phyloP scores from a whole-genome alignment of 1,140 invertebrate species.

The Aphaenogaster ashmeadi region DNA sequence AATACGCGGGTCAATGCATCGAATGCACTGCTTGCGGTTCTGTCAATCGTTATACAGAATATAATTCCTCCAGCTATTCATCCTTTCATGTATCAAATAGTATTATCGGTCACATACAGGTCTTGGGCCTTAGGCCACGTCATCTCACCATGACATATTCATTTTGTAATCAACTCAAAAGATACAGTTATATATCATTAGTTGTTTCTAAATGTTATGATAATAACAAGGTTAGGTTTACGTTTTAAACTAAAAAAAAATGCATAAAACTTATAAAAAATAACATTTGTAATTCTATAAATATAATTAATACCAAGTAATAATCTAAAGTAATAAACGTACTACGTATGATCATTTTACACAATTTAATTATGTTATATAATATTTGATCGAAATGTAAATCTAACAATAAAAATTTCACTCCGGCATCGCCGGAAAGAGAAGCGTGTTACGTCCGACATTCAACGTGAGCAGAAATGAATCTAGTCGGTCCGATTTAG shows the following conservation, averaged over 20 bases:
- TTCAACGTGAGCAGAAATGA: too few species aligned
- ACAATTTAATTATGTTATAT: too few species aligned
- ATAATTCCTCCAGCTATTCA: constrained; percentile 18
- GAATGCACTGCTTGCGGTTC: constrained; percentile 1
- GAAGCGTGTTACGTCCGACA: too few species aligned
- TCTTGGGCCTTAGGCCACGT: neutral
- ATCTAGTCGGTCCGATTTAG: too few species aligned
- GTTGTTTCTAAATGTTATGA: neutral
- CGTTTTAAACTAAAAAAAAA: neutral
- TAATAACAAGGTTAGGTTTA: neutral
- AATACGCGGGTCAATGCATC: neutral
- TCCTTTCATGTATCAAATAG: neutral
- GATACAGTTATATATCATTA: neutral
- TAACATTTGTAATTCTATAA: too few species aligned
- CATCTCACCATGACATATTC: neutral
- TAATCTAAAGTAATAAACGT: too few species aligned
- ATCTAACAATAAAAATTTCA: too few species aligned
- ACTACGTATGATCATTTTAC: too few species aligned
- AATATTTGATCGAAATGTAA: too few species aligned
- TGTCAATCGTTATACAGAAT: constrained; percentile 1
- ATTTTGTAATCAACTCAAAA: neutral
- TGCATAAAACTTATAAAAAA: too few species aligned
- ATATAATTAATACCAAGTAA: too few species aligned
- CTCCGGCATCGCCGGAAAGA: too few species aligned
- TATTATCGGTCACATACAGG: neutral